Conservation (phyloP, 2,888 invertebrate species). For the Andrena haemorrhoa region DNA sequence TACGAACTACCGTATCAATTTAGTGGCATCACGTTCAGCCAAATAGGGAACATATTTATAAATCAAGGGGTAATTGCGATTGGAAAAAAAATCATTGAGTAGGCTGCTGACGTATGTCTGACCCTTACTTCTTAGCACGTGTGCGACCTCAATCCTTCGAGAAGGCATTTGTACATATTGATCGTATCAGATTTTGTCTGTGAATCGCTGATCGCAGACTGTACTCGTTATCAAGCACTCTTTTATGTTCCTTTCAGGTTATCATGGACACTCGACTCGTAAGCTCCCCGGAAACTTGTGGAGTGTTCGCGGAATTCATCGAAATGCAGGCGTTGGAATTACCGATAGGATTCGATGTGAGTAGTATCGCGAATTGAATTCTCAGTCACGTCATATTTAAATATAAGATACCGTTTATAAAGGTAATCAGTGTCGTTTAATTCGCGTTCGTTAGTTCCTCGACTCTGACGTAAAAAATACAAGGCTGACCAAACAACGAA, state of each 20-base stretch:
- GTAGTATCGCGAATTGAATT: slow-evolving; percentile 15
- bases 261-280: not conserved
- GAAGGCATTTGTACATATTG: slow-evolving; percentile 18
- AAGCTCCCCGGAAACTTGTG: not conserved
- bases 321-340: not conserved
- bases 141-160: slow-evolving; percentile 35
- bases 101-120: slow-evolving; percentile 39
- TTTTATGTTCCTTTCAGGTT: slow-evolving; percentile 46
- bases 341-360: slow-evolving; percentile 49
- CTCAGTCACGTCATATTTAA: not conserved
- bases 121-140: slow-evolving; percentile 34
- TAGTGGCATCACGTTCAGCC: not conserved
- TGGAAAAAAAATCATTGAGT: slow-evolving; percentile 10
- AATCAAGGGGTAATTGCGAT: not conserved
- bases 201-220: not conserved
- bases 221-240: slow-evolving; percentile 6
- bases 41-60: slow-evolving; percentile 15
- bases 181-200: slow-evolving; percentile 29
- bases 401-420: slow-evolving; percentile 20
- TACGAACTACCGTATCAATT: slow-evolving; percentile 31
- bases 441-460: not conserved
- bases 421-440: slow-evolving; percentile 11
- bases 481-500: slow-evolving; percentile 34
- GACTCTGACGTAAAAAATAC: slow-evolving; percentile 23
- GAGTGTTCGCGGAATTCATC: slow-evolving; percentile 1